Evolutionary conservation across 2,888 invertebrate genomes (phyloP).

Genomic region (Eulithis prunata): DNA sequence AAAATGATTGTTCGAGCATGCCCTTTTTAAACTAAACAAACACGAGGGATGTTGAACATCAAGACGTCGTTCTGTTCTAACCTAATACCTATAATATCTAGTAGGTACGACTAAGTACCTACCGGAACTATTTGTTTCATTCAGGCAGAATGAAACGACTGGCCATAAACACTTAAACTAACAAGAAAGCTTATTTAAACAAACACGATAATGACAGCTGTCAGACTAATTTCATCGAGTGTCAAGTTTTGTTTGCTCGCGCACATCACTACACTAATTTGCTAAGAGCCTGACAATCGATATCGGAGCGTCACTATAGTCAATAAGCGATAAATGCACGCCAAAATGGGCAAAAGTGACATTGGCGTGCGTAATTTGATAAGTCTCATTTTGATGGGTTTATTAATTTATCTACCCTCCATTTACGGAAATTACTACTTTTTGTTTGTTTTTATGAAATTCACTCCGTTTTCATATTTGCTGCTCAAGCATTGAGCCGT

Average conservation of each 20-base stretch:
- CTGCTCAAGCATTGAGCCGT: too few relatives aligned
- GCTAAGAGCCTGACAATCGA: slow-evolving; percentile 60
- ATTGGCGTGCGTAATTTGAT: slow-evolving; percentile 49
- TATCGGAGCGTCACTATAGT: slow-evolving; percentile 30
- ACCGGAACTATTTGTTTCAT: too few relatives aligned
- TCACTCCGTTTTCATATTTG: too few relatives aligned
- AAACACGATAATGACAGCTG: slow-evolving; percentile 52
- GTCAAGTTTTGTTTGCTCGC: slow-evolving; percentile 47
- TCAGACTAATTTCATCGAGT: slow-evolving; percentile 65
- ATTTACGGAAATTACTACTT: background rate
- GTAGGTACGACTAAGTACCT: too few relatives aligned
- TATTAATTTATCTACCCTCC: slow-evolving; percentile 17
- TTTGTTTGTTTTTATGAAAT: background rate
- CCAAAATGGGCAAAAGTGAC: slow-evolving; percentile 38
- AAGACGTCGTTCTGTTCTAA: too few relatives aligned
- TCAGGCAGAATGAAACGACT: too few relatives aligned
- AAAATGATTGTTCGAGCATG: background rate
- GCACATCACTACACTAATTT: slow-evolving; percentile 69
- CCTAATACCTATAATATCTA: too few relatives aligned
- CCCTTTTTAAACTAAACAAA: background rate
- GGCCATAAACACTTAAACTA: background rate
- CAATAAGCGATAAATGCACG: slow-evolving; percentile 34
- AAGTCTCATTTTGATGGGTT: slow-evolving; percentile 32
- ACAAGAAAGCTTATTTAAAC: slow-evolving; percentile 10
- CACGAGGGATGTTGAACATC: too few relatives aligned